Conservation (phyloP, 2,888 invertebrate genomes). For the Hartigia nigra region DNA sequence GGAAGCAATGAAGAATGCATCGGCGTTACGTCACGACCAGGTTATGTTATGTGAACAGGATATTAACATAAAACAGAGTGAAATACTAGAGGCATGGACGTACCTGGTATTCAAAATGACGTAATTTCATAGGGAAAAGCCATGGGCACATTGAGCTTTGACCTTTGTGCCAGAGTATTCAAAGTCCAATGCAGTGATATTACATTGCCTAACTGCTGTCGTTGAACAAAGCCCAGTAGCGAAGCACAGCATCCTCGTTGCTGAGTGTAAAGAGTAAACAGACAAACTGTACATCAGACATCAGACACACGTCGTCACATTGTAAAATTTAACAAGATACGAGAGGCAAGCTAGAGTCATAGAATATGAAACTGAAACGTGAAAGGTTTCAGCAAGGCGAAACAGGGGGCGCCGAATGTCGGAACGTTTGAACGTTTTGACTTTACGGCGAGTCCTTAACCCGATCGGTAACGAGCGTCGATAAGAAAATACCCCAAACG, state of each 20-base stretch:
- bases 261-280: not conserved
- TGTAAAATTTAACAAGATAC: not conserved
- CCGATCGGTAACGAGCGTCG: conserved; percentile 7
- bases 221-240: conserved; percentile 43
- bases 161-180: conserved; percentile 51
- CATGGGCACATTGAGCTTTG: conserved; percentile 43
- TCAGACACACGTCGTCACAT: not conserved
- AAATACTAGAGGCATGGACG: conserved; percentile 4
- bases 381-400: not conserved
- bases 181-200: conserved; percentile 54
- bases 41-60: conserved; percentile 12
- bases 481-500: conserved; percentile 25
- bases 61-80: conserved; percentile 23
- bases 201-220: conserved; percentile 48
- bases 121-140: conserved; percentile 34
- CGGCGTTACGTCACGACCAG: not conserved
- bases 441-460: not conserved
- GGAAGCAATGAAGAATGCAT: not conserved
- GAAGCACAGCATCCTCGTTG: not conserved
- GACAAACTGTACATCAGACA: not conserved
- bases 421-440: not conserved
- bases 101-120: conserved; percentile 41
- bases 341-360: not conserved
- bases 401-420: not conserved
- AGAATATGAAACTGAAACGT: not conserved